Conservation (phyloP, 2,113 vertebrate species). For the Ictidomys tridecemlineatus region DNA sequence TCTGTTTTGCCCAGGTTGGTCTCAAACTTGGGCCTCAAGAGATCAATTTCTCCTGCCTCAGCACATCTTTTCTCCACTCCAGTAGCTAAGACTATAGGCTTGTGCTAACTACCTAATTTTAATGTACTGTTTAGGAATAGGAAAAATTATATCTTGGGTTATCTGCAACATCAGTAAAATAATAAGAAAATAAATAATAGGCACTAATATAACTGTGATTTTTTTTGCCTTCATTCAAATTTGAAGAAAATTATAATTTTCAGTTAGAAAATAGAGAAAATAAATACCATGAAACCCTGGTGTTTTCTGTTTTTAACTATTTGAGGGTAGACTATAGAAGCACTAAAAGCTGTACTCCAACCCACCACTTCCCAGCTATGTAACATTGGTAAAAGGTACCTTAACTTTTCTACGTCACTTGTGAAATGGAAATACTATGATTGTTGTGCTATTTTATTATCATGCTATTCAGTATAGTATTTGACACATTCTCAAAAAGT, state of each 20-base stretch:
- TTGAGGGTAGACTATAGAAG: background rate
- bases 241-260: conserved; percentile 51
- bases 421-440: conserved; percentile 25
- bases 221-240: conserved; percentile 3
- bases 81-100: too few species aligned
- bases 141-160: background rate
- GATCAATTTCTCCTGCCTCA: background rate
- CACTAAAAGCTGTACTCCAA: conserved; percentile 51
- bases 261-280: conserved; percentile 38
- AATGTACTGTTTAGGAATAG: background rate
- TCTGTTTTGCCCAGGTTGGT: background rate
- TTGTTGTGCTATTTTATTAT: background rate
- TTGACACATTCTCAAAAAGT: conserved; percentile 38
- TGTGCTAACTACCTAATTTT: background rate
- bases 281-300: background rate
- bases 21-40: background rate
- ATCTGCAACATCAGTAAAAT: conserved; percentile 22
- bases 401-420: conserved; percentile 1
- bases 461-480: background rate
- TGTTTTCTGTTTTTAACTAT: background rate
- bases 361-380: background rate
- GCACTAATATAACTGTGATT: background rate
- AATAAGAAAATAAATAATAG: conserved; percentile 51
- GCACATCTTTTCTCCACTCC: too few species aligned
- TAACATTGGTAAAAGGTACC: background rate